Base-by-base conservation (phyloP, 2,797 vertebrate genomes). In the Darevskia mixta region DNA sequence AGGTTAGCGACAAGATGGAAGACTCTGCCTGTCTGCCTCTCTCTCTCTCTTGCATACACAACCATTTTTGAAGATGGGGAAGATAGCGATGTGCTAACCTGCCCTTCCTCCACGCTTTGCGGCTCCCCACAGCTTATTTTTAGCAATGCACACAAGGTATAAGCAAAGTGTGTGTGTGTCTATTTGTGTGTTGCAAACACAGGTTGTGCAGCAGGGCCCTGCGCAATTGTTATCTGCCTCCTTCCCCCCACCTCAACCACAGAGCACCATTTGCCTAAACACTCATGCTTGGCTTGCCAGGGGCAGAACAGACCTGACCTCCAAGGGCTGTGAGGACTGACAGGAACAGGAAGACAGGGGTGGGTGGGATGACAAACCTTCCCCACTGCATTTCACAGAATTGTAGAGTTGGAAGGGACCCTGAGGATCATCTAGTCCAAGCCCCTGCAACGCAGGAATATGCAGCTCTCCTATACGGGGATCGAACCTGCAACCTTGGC, bases 51-150 rank as follows among this genome's bases (percentile, higher is more conserved):
- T 15, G 2, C 43, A 67, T 41, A 5, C 35, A 78, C 1, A 1
- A 27, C 25, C 9, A n/a, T 3, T 23, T 58, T 71, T n/a, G 29
- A 32, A 38, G 25, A 67, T 20, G 41, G 23, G 41, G 41, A 15
- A 67, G 75, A 66, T 67, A 80, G 20, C 13, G 35, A 72, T 81
- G 10, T 20, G 55, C 27, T 38, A 10, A 20, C 66, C 66, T 79
- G 29, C 43, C 76, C 66, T 71, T 69, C 41, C 64, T 86, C 76
- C 25, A 23, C 55, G n/a, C n/a, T 80, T 71, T 79, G 78, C 20
- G 85, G 85, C 67, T 79, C 66, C 77, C 66, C 45, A 20, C 75
- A 86, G 66, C 76, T 79, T 79, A 86, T 71, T 86, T 86, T 72
- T 86, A 80, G 78, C 49, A 69, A 27, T 49, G 25, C 3, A 29